Evolutionary conservation across 2,888 invertebrate species (phyloP), one percentile per base, ranked within the genome.

Genomic region (Bembecia ichneumoniformis): DNA sequence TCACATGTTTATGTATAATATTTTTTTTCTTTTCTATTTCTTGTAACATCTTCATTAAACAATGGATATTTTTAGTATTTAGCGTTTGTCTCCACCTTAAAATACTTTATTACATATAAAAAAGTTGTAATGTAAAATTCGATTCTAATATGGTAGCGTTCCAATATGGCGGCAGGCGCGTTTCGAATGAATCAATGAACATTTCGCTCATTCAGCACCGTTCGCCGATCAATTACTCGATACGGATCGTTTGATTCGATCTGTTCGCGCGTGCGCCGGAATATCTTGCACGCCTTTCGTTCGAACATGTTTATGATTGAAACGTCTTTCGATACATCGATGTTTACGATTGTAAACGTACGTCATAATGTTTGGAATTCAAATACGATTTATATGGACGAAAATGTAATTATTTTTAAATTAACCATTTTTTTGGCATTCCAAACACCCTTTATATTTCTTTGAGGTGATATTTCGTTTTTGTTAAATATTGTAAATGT

Each of bases 101-200:
- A 28, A 28, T 1, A 28, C n/a, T 28, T 28, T 28, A 28, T 28
- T 28, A 28, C 28, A 28, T 28, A 20, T 5, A 5, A 28, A 9
- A 28, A 28, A 28, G 7, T 28, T 28, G 2, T 9, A 28, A 28
- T 28, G 5, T 11, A 3, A 13, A 40, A 54, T 51, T 51, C 48
- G 47, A 54, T 55, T 56, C 56, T 56, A 58, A 56, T 56, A 59
- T 59, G 59, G 59, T 57, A 58, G 9, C 46, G 49, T 40, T 56
- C 59, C 59, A 59, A 57, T 43, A 54, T 55, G 54, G 55, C 46
- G 49, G 36, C 48, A 28, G 11, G 46, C 43, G 47, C 47, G 49
- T 47, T 48, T 50, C 45, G 43, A 52, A 50, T 52, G 52, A 47
- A 56, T 58, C 56, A 57, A 59, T 59, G 59, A 55, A 52, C 50